A percentile compares a stretch with the other conserved stretches of the same genome.
Evolutionary conservation across 2,888 invertebrate genomes (phyloP).

Genomic region (Prenolepis imparis): DNA sequence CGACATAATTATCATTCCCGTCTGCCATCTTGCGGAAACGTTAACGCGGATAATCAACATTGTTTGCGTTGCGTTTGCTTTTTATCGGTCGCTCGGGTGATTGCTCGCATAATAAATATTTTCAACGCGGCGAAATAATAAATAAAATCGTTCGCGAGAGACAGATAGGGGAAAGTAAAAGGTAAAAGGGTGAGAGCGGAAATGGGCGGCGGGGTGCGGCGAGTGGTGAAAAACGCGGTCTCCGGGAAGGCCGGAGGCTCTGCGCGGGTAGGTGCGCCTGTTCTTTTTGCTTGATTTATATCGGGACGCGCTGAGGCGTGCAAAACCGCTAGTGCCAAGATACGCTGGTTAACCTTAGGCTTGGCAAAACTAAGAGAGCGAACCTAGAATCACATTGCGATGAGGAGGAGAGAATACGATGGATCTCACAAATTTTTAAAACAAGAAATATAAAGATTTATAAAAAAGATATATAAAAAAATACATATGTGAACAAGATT

Average conservation of each 20-base stretch:
- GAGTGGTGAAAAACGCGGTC: conserved; percentile 49
- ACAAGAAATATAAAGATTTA: neutral
- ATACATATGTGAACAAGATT: neutral
- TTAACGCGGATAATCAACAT: conserved; percentile 66
- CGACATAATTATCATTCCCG: conserved; percentile 78
- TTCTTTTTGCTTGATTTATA: conserved; percentile 75
- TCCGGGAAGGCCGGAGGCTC: conserved; percentile 66
- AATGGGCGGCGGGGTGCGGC: conserved; percentile 10
- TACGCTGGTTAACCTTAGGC: conserved; percentile 64
- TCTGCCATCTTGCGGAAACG: conserved; percentile 67
- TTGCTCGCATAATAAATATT: conserved; percentile 76
- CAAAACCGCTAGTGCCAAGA: conserved; percentile 69
- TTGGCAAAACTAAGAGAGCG: conserved; percentile 37
- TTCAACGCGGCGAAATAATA: conserved; percentile 70
- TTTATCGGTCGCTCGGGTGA: conserved; percentile 68
- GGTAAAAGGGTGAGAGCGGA: conserved; percentile 22
- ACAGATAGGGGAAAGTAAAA: conserved; percentile 37
- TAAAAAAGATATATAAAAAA: neutral
- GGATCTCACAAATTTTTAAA: neutral
- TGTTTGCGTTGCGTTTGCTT: conserved; percentile 64
- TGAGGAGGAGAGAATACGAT: neutral
- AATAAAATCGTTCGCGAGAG: conserved; percentile 63
- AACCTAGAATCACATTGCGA: conserved; percentile 16
- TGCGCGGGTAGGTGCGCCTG: conserved; percentile 52
- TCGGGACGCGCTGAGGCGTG: conserved; percentile 66